Evolutionary conservation across 2,888 invertebrate species (phyloP).

Genomic region (Phragmatobia fuliginosa): DNA sequence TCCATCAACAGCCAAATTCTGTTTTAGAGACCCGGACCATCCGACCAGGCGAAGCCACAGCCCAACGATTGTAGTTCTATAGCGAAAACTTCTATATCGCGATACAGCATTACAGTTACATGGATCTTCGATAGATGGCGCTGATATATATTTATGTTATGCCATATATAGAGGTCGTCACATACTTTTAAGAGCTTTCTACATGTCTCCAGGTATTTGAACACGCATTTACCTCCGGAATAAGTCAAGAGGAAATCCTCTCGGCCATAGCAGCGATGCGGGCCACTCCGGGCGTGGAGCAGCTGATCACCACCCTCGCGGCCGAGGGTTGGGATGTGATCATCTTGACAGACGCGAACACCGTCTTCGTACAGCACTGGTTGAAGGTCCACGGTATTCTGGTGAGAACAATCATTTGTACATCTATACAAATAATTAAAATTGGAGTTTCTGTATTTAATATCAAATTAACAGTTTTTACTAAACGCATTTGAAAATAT

Average conservation of each 20-base stretch:
- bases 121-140: no score
- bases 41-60: no score
- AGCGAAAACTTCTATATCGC: no score
- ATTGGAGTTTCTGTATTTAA: no score
- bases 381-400: conserved; percentile 67
- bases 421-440: background rate
- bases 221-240: conserved; percentile 77
- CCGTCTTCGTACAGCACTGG: conserved; percentile 78
- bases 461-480: no score
- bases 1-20: no score
- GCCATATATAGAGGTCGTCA: no score
- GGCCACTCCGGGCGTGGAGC: conserved; percentile 66
- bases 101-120: no score
- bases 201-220: conserved; percentile 70
- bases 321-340: conserved; percentile 71
- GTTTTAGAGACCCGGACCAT: no score
- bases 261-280: conserved; percentile 72
- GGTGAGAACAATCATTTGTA: conserved; percentile 53
- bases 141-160: no score
- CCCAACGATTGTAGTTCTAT: no score
- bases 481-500: no score
- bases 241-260: conserved; percentile 71
- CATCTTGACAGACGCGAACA: conserved; percentile 76
- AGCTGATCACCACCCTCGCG: conserved; percentile 65
- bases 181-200: background rate